Percentiles rank a stretch among this genome's conserved stretches.
phyloP scores from a whole-genome alignment of 2,113 vertebrate genomes.

The Acanthisitta chloris region DNA sequence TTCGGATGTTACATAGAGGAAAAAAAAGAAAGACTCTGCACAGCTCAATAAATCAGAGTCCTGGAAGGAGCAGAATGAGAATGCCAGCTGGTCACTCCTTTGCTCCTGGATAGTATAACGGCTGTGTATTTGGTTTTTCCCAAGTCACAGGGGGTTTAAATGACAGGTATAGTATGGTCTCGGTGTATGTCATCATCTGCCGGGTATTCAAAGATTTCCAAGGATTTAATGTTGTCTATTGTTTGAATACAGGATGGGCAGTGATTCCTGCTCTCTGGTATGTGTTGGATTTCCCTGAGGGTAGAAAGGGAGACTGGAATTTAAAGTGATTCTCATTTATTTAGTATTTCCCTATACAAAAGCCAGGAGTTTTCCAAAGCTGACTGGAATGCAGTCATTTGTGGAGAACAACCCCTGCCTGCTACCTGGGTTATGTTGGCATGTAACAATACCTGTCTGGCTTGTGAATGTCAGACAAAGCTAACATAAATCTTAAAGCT shows the following conservation, averaged over 20 bases:
- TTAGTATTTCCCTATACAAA: slow-evolving; percentile 52
- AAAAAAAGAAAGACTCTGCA: neutral
- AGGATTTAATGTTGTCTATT: slow-evolving; percentile 6
- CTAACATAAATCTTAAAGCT: slow-evolving; percentile 53
- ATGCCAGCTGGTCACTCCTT: neutral
- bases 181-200: slow-evolving; percentile 15
- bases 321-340: slow-evolving; percentile 28
- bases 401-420: neutral
- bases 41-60: neutral
- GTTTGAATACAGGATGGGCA: neutral
- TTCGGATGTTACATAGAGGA: neutral
- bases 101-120: neutral
- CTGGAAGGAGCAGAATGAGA: neutral
- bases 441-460: slow-evolving; percentile 60
- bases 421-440: neutral
- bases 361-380: slow-evolving; percentile 39
- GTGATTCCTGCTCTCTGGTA: slow-evolving; percentile 50
- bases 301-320: slow-evolving; percentile 68
- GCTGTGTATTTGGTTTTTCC: neutral
- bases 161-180: neutral
- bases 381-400: neutral
- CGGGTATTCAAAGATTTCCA: slow-evolving; percentile 31
- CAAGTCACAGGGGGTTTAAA: neutral
- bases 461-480: slow-evolving; percentile 39
- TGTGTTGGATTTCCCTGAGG: slow-evolving; percentile 46